These are phyloP conservation scores for Chelon auratus DNA, from an alignment of 2,797 vertebrate species.

Conservation along the genomic window DNA sequence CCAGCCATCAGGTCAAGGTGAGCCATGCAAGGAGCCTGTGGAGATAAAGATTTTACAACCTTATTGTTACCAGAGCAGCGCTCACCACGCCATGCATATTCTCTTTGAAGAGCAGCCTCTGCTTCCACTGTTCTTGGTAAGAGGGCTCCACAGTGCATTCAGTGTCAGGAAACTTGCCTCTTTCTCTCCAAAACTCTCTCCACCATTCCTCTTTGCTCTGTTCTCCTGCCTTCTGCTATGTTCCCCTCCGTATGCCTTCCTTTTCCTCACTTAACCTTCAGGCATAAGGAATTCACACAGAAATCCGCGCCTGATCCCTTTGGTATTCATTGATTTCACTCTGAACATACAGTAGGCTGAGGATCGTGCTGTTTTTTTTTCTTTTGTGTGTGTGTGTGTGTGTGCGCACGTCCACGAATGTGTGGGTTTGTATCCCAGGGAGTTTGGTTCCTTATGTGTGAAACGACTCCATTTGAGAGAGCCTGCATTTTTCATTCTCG, in stretches of 20 bases:
- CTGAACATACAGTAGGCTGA: conserved; percentile 61
- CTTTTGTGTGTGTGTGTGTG: conserved; percentile 1
- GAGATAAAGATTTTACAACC: conserved; percentile 78
- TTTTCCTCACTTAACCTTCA: conserved; percentile 77
- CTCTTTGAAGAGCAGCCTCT: conserved; percentile 75
- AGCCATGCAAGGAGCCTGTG: conserved; percentile 70
- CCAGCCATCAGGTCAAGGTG: conserved; percentile 76
- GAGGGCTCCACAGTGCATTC: conserved; percentile 63
- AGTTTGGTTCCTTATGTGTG: conserved; percentile 56
- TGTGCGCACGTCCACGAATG: not conserved
- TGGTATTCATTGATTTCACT: conserved; percentile 75
- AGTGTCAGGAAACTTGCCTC: conserved; percentile 67
- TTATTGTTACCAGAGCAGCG: conserved; percentile 72
- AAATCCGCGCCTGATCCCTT: conserved; percentile 67
- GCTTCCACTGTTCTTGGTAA: conserved; percentile 50
- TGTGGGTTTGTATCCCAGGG: conserved; percentile 40
- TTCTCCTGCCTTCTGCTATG: conserved; percentile 49
- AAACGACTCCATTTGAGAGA: conserved; percentile 67
- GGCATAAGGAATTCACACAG: conserved; percentile 73
- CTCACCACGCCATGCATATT: conserved; percentile 76
- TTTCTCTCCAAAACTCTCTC: conserved; percentile 57
- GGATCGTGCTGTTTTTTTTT: conserved; percentile 34
- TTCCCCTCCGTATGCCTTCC: conserved; percentile 53
- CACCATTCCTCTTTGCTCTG: conserved; percentile 46
- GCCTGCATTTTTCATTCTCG: conserved; percentile 71